Percentiles rank a stretch among this genome's conserved stretches.
Evolutionary conservation across 2,113 vertebrate species (phyloP).

Genomic region (Genyomyrus donnyi): DNA sequence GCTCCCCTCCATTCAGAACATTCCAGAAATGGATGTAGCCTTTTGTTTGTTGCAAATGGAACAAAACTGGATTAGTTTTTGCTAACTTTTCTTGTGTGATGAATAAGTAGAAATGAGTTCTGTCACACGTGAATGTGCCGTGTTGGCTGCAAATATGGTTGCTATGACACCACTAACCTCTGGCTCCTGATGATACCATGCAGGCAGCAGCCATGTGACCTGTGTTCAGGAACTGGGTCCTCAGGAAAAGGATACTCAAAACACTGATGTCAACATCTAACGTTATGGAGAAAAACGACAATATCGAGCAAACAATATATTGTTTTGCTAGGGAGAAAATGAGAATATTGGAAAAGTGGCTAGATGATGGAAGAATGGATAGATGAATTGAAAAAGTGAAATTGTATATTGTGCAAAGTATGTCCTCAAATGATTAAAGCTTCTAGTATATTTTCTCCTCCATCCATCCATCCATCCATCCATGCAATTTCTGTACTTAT

Average conservation of each 20-base stretch:
- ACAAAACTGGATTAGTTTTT: not conserved
- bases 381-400: not conserved
- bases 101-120: not conserved
- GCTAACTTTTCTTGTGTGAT: not conserved
- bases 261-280: constrained; percentile 49
- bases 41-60: constrained; percentile 16
- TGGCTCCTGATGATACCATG: constrained; percentile 52
- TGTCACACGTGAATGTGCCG: not conserved
- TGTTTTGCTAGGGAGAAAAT: not conserved
- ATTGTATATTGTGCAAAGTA: not conserved
- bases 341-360: not conserved
- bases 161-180: constrained; percentile 42
- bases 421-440: not conserved
- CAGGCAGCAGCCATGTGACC: constrained; percentile 35
- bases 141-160: not conserved
- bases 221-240: constrained; percentile 32
- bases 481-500: not conserved
- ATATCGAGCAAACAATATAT: not conserved
- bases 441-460: not conserved
- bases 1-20: constrained; percentile 41
- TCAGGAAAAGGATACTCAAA: constrained; percentile 52
- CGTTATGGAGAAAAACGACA: too few relatives aligned
- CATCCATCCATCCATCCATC: not conserved
- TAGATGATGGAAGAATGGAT: not conserved
- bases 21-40: constrained; percentile 61